A percentile compares a stretch with the other conserved stretches of the same genome.
Conservation (phyloP, 1,140 invertebrate genomes). For the Temnothorax curvispinosus region DNA sequence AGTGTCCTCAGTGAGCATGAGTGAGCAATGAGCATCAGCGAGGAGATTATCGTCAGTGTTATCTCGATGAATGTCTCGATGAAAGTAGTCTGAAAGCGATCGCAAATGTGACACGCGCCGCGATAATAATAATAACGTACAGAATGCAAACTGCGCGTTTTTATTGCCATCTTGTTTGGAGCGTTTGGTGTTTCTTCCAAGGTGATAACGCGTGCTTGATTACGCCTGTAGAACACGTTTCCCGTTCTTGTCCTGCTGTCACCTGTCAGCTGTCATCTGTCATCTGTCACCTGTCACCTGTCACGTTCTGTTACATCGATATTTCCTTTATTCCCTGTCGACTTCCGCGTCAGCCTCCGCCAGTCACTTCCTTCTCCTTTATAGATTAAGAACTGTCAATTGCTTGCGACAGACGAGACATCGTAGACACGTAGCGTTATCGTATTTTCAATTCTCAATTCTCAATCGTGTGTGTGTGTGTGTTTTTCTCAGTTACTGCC, state of each 20-base stretch:
- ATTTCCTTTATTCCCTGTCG: not conserved
- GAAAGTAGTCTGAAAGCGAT: not conserved
- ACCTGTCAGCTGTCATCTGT: no score
- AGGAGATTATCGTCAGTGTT: not conserved
- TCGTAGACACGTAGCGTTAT: not conserved
- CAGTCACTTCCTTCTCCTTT: not conserved
- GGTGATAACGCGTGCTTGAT: conserved; percentile 41
- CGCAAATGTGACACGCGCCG: conserved; percentile 58
- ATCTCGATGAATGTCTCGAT: not conserved
- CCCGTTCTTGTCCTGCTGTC: not conserved
- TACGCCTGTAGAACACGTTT: not conserved
- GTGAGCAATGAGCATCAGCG: not conserved
- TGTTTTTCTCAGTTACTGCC: conserved; percentile 73
- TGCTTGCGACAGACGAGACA: not conserved
- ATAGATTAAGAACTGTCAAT: not conserved
- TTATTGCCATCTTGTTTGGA: conserved; percentile 71
- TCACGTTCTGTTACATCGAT: not conserved
- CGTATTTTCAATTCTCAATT: not conserved
- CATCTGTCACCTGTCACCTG: not conserved
- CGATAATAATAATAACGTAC: conserved; percentile 9
- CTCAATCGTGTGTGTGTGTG: not conserved
- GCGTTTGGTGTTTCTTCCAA: conserved; percentile 53
- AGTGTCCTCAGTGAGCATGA: not conserved
- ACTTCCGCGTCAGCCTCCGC: not conserved
- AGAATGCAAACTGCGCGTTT: conserved; percentile 64